Percentiles rank a stretch among this genome's conserved stretches.
phyloP scores from a whole-genome alignment of 2,888 invertebrate species.

The Homarus gammarus region DNA sequence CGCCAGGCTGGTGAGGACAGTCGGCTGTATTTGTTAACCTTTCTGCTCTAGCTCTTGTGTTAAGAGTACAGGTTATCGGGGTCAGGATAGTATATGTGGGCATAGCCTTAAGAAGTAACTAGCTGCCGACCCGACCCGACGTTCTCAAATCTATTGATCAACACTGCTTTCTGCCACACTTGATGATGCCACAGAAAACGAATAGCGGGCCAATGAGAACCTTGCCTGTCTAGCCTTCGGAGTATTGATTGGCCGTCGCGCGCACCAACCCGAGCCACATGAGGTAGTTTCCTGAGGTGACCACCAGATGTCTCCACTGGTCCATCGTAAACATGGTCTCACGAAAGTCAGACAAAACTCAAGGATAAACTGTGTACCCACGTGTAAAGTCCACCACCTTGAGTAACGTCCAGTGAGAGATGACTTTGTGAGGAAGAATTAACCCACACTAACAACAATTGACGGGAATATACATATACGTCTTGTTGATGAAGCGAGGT shows the following conservation, averaged over 20 bases:
- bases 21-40: not conserved
- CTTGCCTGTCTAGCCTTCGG: not conserved
- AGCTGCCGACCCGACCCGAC: not conserved
- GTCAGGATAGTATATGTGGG: not conserved
- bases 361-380: not conserved
- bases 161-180: not conserved
- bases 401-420: not conserved
- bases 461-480: not conserved
- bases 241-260: slow-evolving; percentile 32
- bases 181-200: slow-evolving; percentile 26
- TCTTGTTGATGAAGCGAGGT: not conserved
- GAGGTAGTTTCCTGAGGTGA: not conserved
- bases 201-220: slow-evolving; percentile 5
- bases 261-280: not conserved
- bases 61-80: not conserved
- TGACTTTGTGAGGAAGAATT: not conserved
- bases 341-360: not conserved
- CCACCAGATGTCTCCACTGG: slow-evolving; percentile 28
- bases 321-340: not conserved
- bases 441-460: not conserved
- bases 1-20: not conserved
- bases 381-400: not conserved
- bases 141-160: slow-evolving; percentile 42
- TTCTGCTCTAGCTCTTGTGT: not conserved
- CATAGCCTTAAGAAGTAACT: not conserved